A percentile compares a stretch with the other conserved stretches of the same genome.
These are phyloP conservation scores for Operophtera brumata DNA, from an alignment of 2,888 invertebrate genomes.

Conservation along the genomic window DNA sequence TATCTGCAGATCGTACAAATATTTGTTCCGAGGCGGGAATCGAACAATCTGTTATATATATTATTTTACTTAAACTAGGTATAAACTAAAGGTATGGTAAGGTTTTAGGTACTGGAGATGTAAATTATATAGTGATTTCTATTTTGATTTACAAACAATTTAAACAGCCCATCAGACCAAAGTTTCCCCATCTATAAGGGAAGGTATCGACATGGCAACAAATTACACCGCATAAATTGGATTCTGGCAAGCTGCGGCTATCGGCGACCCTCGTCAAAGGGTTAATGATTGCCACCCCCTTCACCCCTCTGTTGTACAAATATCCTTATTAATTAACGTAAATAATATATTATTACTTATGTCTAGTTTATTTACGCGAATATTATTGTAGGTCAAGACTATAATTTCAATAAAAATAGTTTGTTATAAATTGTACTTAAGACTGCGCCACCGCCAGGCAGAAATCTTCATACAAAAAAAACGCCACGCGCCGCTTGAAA, in stretches of 20 bases:
- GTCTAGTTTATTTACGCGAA: conserved; percentile 1
- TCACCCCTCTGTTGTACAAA: conserved; percentile 11
- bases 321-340: conserved; percentile 10
- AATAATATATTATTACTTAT: conserved; percentile 7
- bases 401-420: too few species aligned
- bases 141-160: conserved; percentile 7
- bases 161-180: conserved; percentile 27
- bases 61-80: too few species aligned
- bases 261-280: conserved; percentile 36
- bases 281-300: conserved; percentile 33
- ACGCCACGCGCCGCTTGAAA: too few species aligned
- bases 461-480: too few species aligned
- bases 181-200: conserved; percentile 26
- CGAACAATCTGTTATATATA: too few species aligned
- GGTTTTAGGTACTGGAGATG: too few species aligned
- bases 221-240: conserved; percentile 33
- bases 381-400: conserved; percentile 8
- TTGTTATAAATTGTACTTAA: too few species aligned
- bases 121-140: background rate
- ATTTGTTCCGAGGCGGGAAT: too few species aligned
- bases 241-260: conserved; percentile 28
- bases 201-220: conserved; percentile 24
- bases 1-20: too few species aligned
- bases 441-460: too few species aligned
- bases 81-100: too few species aligned